Conservation (phyloP, 2,113 vertebrate genomes). For the Scopus umbretta region DNA sequence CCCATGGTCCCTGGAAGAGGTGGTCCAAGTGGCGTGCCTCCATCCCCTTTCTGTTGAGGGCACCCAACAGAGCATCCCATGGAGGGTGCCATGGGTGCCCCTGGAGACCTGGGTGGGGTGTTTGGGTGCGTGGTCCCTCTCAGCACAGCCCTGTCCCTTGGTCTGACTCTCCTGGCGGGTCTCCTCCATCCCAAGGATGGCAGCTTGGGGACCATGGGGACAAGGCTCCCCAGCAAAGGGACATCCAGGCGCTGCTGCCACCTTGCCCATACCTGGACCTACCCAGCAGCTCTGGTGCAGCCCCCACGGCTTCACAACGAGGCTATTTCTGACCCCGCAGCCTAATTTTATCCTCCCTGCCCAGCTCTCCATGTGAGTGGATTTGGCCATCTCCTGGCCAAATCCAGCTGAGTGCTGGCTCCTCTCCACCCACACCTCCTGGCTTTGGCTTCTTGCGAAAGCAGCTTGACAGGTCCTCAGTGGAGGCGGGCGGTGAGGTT, state of each 20-base stretch:
- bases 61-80: not conserved
- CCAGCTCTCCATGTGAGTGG: rapidly evolving
- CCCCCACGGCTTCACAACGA: rapidly evolving
- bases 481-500: not conserved
- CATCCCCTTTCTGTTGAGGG: not conserved
- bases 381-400: rapidly evolving
- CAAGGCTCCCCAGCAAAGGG: rapidly evolving
- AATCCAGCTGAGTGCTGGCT: not conserved
- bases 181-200: not conserved
- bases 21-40: not conserved
- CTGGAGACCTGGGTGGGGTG: not conserved
- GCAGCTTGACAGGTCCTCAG: not conserved
- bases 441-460: not conserved
- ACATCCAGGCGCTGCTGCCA: not conserved
- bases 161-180: not conserved
- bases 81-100: rapidly evolving
- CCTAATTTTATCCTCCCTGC: not conserved
- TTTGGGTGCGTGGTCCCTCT: not conserved
- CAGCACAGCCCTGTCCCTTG: not conserved
- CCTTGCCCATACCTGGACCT: not conserved
- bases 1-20: too few species aligned
- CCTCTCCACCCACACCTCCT: not conserved
- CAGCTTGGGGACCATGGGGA: not conserved
- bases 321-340: not conserved
- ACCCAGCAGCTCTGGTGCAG: not conserved